phyloP scores from a whole-genome alignment of 2,797 vertebrate genomes.

The Catamblyrhynchus diadema region DNA sequence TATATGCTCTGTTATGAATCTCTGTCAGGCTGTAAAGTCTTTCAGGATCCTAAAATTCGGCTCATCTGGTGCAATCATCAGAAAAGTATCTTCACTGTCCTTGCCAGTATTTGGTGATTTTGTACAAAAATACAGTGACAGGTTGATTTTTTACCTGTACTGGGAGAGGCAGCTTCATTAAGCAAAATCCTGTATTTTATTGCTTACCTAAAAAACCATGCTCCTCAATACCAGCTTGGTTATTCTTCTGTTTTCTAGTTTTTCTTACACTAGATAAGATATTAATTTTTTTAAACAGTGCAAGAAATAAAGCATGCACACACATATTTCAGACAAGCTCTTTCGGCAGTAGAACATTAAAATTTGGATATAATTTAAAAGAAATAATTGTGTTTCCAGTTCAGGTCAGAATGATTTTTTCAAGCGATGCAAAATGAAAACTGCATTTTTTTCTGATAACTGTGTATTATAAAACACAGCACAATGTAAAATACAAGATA shows the following conservation, averaged over 20 bases:
- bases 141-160: not conserved
- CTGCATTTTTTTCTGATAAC: not conserved
- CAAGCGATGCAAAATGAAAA: not conserved
- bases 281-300: not conserved
- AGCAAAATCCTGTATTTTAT: not conserved
- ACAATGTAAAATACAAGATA: not conserved
- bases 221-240: accelerated
- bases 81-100: not conserved
- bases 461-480: not conserved
- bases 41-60: not conserved
- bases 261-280: not conserved
- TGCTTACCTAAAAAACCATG: not conserved
- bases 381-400: not conserved
- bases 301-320: not conserved
- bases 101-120: not conserved
- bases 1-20: not conserved
- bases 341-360: not conserved
- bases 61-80: not conserved
- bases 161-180: not conserved
- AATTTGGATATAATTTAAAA: not conserved
- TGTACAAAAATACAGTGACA: not conserved
- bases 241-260: not conserved
- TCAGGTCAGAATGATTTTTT: not conserved
- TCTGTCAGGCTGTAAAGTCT: not conserved
- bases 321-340: not conserved